Conservation (phyloP, 2,888 invertebrate genomes). For the Bellardia pandia region DNA sequence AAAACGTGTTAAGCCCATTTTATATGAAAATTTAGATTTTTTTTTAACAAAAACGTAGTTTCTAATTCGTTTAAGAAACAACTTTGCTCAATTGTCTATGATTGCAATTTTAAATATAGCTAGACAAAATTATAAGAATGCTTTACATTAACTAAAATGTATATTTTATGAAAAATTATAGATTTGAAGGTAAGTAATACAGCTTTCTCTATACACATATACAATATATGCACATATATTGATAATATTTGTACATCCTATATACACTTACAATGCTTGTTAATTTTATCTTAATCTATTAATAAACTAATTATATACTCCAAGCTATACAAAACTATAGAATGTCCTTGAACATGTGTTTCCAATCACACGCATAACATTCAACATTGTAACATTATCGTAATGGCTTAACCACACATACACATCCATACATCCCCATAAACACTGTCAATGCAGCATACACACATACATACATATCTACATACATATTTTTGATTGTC, state of each 20-base stretch:
- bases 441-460: slow-evolving; percentile 6
- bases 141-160: no score
- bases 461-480: slow-evolving; percentile 6
- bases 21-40: no score
- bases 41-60: no score
- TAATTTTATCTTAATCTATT: slow-evolving; percentile 62
- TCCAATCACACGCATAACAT: slow-evolving; percentile 58
- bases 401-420: slow-evolving; percentile 31
- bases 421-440: not conserved
- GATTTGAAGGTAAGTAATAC: no score
- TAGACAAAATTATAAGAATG: no score
- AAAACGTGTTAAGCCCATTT: no score
- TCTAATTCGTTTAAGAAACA: no score
- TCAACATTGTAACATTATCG: not conserved
- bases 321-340: slow-evolving; percentile 45
- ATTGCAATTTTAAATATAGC: no score
- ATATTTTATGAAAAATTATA: no score
- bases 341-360: slow-evolving; percentile 66
- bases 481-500: slow-evolving; percentile 69
- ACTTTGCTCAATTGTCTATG: no score
- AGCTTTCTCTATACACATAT: no score
- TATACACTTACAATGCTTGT: slow-evolving; percentile 11
- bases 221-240: no score
- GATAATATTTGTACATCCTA: not conserved
- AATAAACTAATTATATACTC: slow-evolving; percentile 35